Evolutionary conservation across 2,797 vertebrate species (phyloP).

Genomic region (Hydrocynus forskahlii): DNA sequence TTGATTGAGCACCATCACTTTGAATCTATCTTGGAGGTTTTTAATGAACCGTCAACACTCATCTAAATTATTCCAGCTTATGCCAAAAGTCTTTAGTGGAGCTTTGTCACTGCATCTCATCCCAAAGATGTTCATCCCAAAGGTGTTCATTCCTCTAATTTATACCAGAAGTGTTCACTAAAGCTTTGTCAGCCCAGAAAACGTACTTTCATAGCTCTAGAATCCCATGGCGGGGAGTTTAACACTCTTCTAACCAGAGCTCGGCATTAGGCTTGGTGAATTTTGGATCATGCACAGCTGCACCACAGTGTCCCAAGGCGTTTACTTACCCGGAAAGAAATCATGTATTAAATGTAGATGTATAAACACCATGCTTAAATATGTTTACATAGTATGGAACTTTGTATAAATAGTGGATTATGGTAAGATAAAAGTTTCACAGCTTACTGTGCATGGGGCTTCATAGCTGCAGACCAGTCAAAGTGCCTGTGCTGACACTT

Average conservation of each 20-base stretch:
- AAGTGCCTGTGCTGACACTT: no score
- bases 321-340: neutral
- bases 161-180: neutral
- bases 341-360: neutral
- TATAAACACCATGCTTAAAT: neutral
- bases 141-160: neutral
- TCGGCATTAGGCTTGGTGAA: no score
- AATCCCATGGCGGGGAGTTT: no score
- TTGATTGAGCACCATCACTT: neutral
- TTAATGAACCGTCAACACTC: neutral
- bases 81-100: neutral
- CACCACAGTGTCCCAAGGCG: no score
- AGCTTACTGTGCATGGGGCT: neutral
- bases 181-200: neutral
- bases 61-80: neutral
- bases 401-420: neutral
- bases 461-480: no score
- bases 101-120: neutral
- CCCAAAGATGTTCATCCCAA: neutral
- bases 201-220: no score
- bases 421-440: neutral
- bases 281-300: no score
- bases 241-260: no score
- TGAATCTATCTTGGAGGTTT: neutral
- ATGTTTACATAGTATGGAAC: neutral